Conservation (phyloP, 2,113 vertebrate species). For the Apistogramma diplotaenia region DNA sequence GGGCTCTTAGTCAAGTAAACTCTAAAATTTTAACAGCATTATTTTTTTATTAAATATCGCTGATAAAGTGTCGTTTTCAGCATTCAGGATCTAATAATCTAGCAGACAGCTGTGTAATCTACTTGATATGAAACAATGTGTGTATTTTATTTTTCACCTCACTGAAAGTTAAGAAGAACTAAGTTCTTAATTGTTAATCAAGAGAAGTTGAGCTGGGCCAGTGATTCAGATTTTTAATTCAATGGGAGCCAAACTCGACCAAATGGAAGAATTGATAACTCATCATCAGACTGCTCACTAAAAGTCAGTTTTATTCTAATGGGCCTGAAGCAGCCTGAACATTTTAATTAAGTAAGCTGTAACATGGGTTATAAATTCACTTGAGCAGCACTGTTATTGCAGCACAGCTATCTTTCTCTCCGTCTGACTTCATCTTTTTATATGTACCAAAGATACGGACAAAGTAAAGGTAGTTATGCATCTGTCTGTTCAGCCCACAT, state of each 20-base stretch:
- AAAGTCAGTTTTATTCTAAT: conserved; percentile 78
- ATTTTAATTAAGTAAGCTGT: conserved; percentile 79
- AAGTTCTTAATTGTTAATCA: conserved; percentile 14
- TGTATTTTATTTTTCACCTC: background rate
- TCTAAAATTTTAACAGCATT: background rate
- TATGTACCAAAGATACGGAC: background rate
- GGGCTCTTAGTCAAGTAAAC: background rate
- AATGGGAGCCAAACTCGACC: conserved; percentile 50
- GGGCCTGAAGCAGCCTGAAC: conserved; percentile 56
- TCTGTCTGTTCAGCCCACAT: conserved; percentile 4
- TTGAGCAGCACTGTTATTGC: background rate
- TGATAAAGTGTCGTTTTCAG: background rate
- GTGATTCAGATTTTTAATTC: conserved; percentile 57
- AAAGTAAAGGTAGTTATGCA: background rate
- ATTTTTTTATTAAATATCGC: background rate
- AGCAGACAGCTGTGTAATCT: background rate
- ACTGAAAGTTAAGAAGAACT: background rate
- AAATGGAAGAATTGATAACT: conserved; percentile 70
- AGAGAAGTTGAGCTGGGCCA: conserved; percentile 13
- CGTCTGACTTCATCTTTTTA: background rate
- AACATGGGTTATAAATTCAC: conserved; percentile 69
- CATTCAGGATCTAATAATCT: background rate
- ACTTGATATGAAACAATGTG: background rate
- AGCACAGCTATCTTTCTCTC: background rate
- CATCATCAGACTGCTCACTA: conserved; percentile 54